Evolutionary conservation across 2,888 invertebrate genomes (phyloP).

Genomic region (Orthonychiurus folsomi): DNA sequence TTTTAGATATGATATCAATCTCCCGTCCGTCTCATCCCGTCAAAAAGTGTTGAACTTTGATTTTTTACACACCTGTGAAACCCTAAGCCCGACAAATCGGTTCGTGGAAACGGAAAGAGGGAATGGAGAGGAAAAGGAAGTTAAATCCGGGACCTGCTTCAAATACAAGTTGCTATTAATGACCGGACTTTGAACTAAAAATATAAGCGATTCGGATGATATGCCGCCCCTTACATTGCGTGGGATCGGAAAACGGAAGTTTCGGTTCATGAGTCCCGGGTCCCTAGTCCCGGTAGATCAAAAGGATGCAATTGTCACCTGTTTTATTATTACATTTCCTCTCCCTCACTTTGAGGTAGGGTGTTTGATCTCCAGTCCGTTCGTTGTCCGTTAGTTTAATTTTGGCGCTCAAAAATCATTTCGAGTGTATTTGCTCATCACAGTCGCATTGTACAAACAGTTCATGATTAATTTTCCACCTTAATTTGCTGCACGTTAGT

Average conservation of each 20-base stretch:
- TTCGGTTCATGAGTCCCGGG: neutral
- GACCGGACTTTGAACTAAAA: no score
- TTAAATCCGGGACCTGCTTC: neutral
- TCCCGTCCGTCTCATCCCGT: no score
- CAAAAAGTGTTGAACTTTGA: no score
- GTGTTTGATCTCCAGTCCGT: neutral
- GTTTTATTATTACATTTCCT: neutral
- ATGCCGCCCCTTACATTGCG: no score
- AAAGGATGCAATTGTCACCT: neutral
- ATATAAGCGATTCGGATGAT: no score
- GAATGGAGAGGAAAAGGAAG: neutral
- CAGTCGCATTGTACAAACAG: neutral
- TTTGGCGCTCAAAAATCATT: neutral
- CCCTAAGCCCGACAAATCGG: neutral
- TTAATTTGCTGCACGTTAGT: no score
- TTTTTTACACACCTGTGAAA: no score
- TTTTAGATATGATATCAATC: neutral
- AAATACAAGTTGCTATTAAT: slow-evolving; percentile 1
- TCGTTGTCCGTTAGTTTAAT: neutral
- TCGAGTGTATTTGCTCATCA: neutral
- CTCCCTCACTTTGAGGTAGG: no score
- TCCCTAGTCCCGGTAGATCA: neutral
- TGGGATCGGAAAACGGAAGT: neutral
- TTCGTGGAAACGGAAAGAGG: neutral
- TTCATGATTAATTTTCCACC: no score